phyloP scores from a whole-genome alignment of 2,797 vertebrate species.

The Enteromius fasciolatus region DNA sequence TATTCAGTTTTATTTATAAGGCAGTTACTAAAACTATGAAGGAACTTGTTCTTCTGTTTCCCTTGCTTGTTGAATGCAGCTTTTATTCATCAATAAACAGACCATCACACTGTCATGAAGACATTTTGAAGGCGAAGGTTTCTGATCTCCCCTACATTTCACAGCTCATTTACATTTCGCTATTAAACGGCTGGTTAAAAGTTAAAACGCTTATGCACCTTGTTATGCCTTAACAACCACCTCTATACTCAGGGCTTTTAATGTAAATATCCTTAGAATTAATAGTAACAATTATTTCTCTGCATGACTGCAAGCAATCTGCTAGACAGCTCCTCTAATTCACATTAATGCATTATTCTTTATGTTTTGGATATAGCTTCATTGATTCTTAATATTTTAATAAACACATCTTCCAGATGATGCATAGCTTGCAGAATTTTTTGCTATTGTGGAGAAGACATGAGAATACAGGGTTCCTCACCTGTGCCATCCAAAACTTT shows the following conservation, averaged over 20 bases:
- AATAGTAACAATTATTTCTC: background rate
- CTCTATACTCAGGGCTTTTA: slow-evolving; percentile 11
- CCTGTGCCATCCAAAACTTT: slow-evolving; percentile 24
- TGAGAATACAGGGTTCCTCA: slow-evolving; percentile 6
- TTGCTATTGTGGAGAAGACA: background rate
- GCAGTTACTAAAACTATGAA: background rate
- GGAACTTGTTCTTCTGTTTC: background rate
- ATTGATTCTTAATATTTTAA: background rate
- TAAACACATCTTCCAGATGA: background rate
- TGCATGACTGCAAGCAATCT: slow-evolving; percentile 19
- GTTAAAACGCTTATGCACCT: background rate
- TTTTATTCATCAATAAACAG: background rate
- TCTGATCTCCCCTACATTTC: background rate
- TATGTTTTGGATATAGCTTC: background rate
- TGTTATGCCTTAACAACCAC: slow-evolving; percentile 21
- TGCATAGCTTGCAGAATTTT: background rate
- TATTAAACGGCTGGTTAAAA: background rate
- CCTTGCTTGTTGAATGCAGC: background rate
- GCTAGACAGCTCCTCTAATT: background rate
- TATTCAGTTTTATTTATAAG: background rate
- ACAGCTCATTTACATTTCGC: background rate
- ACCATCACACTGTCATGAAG: slow-evolving; percentile 3
- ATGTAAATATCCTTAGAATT: slow-evolving; percentile 1
- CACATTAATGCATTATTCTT: background rate
- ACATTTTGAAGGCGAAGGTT: background rate